Percentiles rank a stretch among this genome's conserved stretches.
These are phyloP conservation scores for Corythaixoides concolor DNA, from an alignment of 2,113 vertebrate species.

Conservation along the genomic window DNA sequence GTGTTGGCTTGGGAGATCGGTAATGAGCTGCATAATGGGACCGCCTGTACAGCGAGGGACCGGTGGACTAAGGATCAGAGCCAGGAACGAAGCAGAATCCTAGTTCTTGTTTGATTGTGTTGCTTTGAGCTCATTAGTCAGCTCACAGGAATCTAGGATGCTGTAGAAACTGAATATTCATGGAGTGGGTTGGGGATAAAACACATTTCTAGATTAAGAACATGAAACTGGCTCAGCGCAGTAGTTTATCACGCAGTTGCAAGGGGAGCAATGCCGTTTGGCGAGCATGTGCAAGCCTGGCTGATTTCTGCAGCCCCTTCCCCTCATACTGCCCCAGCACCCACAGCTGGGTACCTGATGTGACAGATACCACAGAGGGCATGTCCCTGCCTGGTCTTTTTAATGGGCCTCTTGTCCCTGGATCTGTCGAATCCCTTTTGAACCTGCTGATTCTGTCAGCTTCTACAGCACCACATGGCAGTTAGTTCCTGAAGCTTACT, in stretches of 20 bases:
- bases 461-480: neutral
- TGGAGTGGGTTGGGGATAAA: neutral
- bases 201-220: neutral
- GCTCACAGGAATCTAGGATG: neutral
- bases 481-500: neutral
- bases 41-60: neutral
- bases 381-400: neutral
- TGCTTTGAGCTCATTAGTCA: neutral
- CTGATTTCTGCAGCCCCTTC: neutral
- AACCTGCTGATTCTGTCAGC: neutral
- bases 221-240: neutral
- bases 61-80: neutral
- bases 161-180: neutral
- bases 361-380: neutral
- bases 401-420: neutral
- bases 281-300: neutral
- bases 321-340: neutral
- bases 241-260: neutral
- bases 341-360: neutral
- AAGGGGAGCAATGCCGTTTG: neutral
- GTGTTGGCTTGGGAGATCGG: neutral
- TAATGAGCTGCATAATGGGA: neutral
- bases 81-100: neutral
- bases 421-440: neutral
- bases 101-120: neutral